Conservation (phyloP, 2,797 vertebrate genomes). For the Poecilia velifera region DNA sequence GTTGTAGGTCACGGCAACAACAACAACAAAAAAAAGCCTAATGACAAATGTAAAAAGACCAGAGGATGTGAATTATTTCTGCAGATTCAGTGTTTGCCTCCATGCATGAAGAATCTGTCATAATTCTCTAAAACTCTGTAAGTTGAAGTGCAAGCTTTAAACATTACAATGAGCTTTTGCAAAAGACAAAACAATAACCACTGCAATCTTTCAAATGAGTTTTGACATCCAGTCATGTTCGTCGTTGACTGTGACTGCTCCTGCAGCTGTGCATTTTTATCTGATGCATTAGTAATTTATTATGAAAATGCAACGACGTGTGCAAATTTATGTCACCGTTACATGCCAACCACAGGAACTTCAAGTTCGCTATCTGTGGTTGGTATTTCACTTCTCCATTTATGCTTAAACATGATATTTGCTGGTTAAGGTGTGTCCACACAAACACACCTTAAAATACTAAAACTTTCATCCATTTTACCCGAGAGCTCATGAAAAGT, state of each 20-base stretch:
- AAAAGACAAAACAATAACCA: neutral
- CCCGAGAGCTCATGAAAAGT: neutral
- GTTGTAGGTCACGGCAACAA: neutral
- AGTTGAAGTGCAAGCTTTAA: neutral
- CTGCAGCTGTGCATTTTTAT: neutral
- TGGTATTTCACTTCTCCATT: constrained; percentile 2
- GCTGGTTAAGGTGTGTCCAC: neutral
- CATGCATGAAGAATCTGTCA: neutral
- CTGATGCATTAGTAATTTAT: neutral
- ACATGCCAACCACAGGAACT: neutral
- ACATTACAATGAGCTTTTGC: neutral
- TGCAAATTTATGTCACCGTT: neutral
- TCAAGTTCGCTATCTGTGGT: neutral
- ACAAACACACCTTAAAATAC: neutral
- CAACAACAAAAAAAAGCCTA: neutral
- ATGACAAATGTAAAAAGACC: neutral
- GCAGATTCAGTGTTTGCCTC: neutral
- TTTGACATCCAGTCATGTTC: neutral
- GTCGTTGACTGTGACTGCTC: neutral
- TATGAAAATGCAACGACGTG: neutral
- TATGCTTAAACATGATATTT: neutral
- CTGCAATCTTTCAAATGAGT: neutral
- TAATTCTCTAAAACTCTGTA: neutral
- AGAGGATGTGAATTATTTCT: neutral
- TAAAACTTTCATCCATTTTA: neutral